These are phyloP conservation scores for Geotrypetes seraphini DNA, from an alignment of 2,797 vertebrate genomes.

Conservation along the genomic window DNA sequence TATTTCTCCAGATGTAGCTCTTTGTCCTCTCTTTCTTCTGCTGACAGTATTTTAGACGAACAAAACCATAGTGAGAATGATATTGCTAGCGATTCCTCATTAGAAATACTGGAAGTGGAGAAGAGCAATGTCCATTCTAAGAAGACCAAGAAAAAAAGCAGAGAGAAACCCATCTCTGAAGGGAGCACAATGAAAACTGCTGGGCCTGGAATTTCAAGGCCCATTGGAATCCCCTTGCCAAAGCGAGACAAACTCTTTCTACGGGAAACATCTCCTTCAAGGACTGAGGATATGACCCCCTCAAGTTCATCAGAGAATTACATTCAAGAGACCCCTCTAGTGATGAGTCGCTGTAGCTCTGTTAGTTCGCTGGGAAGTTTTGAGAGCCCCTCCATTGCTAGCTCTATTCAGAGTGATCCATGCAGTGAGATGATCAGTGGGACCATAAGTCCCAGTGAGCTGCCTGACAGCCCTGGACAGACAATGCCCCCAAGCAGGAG, in stretches of 20 bases:
- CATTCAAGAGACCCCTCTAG: slow-evolving; percentile 90
- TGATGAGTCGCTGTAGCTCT: slow-evolving; percentile 95
- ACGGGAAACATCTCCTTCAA: slow-evolving; percentile 52
- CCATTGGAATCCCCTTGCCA: slow-evolving; percentile 66
- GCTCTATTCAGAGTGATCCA: slow-evolving; percentile 93
- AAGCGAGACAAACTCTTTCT: slow-evolving; percentile 70
- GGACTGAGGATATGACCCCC: slow-evolving; percentile 78
- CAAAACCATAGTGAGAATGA: slow-evolving; percentile 82
- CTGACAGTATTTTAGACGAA: slow-evolving; percentile 73
- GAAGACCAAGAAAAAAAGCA: slow-evolving; percentile 49
- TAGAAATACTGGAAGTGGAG: slow-evolving; percentile 88
- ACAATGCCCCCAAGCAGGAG: slow-evolving; percentile 96
- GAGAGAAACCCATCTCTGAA: slow-evolving; percentile 18
- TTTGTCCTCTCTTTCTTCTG: slow-evolving; percentile 87
- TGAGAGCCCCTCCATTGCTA: slow-evolving; percentile 89
- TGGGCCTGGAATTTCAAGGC: slow-evolving; percentile 49
- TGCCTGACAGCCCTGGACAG: slow-evolving; percentile 94
- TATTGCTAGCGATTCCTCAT: slow-evolving; percentile 84
- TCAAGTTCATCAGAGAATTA: slow-evolving; percentile 96
- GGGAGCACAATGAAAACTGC: neutral
- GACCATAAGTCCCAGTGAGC: slow-evolving; percentile 91
- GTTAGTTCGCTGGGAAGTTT: slow-evolving; percentile 96
- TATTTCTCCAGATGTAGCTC: slow-evolving; percentile 94
- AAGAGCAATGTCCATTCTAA: slow-evolving; percentile 32
- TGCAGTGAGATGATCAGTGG: slow-evolving; percentile 96